Base-by-base conservation (phyloP, 2,888 invertebrate species). In the Mechanitis mazaeus region DNA sequence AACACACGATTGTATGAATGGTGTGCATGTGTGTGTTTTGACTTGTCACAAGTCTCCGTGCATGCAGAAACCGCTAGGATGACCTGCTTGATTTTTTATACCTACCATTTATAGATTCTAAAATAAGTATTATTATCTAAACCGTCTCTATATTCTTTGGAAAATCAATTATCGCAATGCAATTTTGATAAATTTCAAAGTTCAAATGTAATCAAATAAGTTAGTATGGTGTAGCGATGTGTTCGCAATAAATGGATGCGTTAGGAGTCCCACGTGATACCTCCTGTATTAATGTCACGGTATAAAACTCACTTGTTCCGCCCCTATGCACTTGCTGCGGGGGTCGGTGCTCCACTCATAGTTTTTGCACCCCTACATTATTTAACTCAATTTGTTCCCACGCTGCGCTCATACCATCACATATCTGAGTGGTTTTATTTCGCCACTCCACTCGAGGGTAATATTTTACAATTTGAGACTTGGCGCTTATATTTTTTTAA, bases 301-400 rank as follows among this genome's bases (percentile, higher is more conserved):
- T 11, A 9, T 42, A 9, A 9, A 9, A 42, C 7, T 9, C 84
- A 87, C 86, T 85, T 85, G 87, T 88, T 86, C 81, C 86, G 89
- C 90, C 90, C 89, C 84, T 87, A 89, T 90, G 87, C 89, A 86
- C 88, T 87, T 85, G 84, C 72, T 68, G 72, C 72, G 73, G 79
- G 85, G 86, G 81, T 86, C 86, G 83, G 71, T 79, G 74, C 73
- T 69, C 75, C 20, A 20, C 20, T 20, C 20, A 20, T 20, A 77
- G 77, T 87, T 88, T 89, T 89, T 89, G 87, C 89, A 85, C 82
- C 85, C 78, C 77, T 79, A 79, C 69, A 78, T 78, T 78, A 80
- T 77, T 74, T 70, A 77, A 80, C 76, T 70, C 67, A 60, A 72
- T 70, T 67, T 74, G 75, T 89, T 90, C 89, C 85, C 89, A 90